Percentiles rank a stretch among this genome's conserved stretches.
phyloP scores from a whole-genome alignment of 2,113 vertebrate genomes.

The Athene noctua region DNA sequence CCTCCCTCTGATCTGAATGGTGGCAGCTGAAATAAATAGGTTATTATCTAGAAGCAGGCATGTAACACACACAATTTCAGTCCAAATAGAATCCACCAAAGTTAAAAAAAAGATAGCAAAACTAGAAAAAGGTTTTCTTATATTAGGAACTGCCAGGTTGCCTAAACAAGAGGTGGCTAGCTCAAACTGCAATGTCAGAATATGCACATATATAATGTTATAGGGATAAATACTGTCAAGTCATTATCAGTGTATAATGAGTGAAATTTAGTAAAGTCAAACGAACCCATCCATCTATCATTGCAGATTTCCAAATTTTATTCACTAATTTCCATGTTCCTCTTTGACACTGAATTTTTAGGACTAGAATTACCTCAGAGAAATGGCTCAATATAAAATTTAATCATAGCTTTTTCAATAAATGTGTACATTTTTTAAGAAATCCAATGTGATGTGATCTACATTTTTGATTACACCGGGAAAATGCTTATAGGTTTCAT shows the following conservation, averaged over 20 bases:
- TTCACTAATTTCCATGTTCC: constrained; percentile 16
- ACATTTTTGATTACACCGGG: constrained; percentile 54
- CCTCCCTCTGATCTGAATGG: neutral
- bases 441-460: constrained; percentile 52
- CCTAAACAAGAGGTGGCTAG: neutral
- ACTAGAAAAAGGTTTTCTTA: neutral
- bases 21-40: neutral
- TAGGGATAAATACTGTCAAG: neutral
- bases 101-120: neutral
- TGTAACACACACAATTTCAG: neutral
- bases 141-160: neutral
- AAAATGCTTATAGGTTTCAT: constrained; percentile 50
- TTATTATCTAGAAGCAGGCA: neutral
- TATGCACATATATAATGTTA: neutral
- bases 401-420: constrained; percentile 46
- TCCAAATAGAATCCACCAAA: neutral
- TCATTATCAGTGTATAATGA: neutral
- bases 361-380: constrained; percentile 13
- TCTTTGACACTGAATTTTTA: constrained; percentile 40
- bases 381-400: constrained; percentile 43
- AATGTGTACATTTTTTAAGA: constrained; percentile 23
- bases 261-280: constrained; percentile 19
- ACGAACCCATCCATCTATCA: neutral
- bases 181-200: neutral
- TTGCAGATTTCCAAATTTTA: constrained; percentile 28